phyloP scores from a whole-genome alignment of 2,113 vertebrate species.

The Bubalus kerabau region DNA sequence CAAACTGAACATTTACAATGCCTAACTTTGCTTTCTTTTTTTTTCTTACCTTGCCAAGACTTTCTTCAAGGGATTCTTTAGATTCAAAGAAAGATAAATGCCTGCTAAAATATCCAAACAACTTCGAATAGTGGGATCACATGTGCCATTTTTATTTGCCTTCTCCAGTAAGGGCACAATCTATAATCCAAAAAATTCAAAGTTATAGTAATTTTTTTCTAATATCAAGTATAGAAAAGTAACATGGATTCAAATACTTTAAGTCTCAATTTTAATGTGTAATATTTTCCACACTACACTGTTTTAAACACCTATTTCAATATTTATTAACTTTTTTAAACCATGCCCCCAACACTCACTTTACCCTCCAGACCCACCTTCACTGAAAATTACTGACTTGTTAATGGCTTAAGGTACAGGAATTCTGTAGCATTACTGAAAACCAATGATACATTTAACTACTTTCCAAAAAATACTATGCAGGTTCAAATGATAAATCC shows the following conservation, averaged over 20 bases:
- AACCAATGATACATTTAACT: neutral
- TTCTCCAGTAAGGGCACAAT: slow-evolving; percentile 83
- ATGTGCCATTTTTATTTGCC: slow-evolving; percentile 66
- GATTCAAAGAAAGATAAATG: slow-evolving; percentile 83
- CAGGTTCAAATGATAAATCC: neutral
- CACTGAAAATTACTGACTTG: slow-evolving; percentile 10
- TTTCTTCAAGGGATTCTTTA: slow-evolving; percentile 92
- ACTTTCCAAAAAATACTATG: neutral
- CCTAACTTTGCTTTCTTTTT: neutral
- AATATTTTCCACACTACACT: neutral
- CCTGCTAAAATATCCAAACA: slow-evolving; percentile 87
- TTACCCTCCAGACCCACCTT: neutral
- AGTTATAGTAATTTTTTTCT: neutral
- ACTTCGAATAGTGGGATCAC: slow-evolving; percentile 76
- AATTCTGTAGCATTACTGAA: neutral
- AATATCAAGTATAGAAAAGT: slow-evolving; percentile 6
- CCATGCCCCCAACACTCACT: neutral
- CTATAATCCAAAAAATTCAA: slow-evolving; percentile 74
- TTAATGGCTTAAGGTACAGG: neutral
- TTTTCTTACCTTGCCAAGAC: slow-evolving; percentile 83
- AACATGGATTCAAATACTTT: slow-evolving; percentile 32
- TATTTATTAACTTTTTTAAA: slow-evolving; percentile 19
- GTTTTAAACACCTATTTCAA: neutral
- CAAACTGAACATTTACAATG: neutral
- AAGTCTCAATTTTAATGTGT: neutral